Evolutionary conservation across 2,797 vertebrate genomes (phyloP).

Genomic region (Pseudocheirus occidentalis): DNA sequence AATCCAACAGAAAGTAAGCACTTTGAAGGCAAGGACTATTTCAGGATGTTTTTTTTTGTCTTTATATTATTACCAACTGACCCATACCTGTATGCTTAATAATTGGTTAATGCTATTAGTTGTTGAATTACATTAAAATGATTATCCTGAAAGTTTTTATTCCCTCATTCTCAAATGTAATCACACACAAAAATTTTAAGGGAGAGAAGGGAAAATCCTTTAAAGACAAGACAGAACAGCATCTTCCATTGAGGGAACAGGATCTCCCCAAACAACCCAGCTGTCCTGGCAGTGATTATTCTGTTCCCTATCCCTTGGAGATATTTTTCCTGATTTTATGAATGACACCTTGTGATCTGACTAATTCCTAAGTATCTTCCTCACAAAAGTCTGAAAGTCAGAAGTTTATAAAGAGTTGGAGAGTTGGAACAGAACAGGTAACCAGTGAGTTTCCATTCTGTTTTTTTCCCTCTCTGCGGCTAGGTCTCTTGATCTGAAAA

Average conservation of each 20-base stretch:
- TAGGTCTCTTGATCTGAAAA: not conserved
- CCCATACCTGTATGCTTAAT: not conserved
- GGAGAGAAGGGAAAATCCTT: not conserved
- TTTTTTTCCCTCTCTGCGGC: not conserved
- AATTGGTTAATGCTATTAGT: not conserved
- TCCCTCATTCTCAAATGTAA: not conserved
- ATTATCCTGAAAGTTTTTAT: not conserved
- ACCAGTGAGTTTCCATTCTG: not conserved
- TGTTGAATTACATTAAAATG: not conserved
- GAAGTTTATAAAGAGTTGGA: not conserved
- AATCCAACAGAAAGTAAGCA: not conserved
- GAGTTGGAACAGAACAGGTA: not conserved
- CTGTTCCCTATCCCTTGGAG: not conserved
- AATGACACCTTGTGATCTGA: not conserved
- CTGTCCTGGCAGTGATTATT: not conserved
- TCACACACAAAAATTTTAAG: not conserved
- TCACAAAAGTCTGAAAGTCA: not conserved
- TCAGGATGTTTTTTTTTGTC: not conserved
- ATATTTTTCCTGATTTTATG: not conserved
- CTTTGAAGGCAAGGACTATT: not conserved
- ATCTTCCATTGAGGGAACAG: not conserved
- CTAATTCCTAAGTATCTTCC: not conserved
- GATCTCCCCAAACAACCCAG: not conserved
- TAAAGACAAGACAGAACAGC: not conserved
- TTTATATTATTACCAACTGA: not conserved